These are phyloP conservation scores for Nymphicus hollandicus DNA, from an alignment of 2,113 vertebrate genomes.

Conservation along the genomic window DNA sequence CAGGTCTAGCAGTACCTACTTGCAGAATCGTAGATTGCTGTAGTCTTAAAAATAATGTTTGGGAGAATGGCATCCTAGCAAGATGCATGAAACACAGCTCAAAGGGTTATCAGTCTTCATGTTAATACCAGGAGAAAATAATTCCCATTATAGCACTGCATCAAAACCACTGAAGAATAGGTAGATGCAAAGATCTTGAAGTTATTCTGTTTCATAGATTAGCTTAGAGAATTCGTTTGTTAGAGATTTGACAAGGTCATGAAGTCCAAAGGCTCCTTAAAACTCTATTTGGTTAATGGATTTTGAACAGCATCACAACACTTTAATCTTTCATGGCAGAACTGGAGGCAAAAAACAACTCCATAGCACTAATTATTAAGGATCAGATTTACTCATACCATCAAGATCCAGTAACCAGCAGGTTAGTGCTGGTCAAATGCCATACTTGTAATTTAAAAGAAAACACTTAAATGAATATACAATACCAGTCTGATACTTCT, in stretches of 20 bases:
- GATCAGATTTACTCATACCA: neutral
- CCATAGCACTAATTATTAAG: neutral
- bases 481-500: neutral
- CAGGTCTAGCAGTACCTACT: neutral
- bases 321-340: slow-evolving; percentile 3
- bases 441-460: neutral
- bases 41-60: neutral
- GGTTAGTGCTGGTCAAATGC: neutral
- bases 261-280: slow-evolving; percentile 37
- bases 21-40: neutral
- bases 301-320: neutral
- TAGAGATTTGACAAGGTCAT: neutral
- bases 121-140: neutral
- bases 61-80: neutral
- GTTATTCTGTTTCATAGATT: slow-evolving; percentile 27
- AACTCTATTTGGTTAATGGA: slow-evolving; percentile 33
- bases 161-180: neutral
- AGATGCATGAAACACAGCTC: neutral
- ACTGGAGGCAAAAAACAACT: neutral
- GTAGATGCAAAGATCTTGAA: neutral
- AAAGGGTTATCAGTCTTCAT: neutral
- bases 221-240: slow-evolving; percentile 21
- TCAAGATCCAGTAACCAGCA: neutral
- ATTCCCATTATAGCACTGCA: neutral
- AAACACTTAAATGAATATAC: neutral